Evolutionary conservation across 2,113 vertebrate species (phyloP).

Genomic region (Cricetomys ansorgei): DNA sequence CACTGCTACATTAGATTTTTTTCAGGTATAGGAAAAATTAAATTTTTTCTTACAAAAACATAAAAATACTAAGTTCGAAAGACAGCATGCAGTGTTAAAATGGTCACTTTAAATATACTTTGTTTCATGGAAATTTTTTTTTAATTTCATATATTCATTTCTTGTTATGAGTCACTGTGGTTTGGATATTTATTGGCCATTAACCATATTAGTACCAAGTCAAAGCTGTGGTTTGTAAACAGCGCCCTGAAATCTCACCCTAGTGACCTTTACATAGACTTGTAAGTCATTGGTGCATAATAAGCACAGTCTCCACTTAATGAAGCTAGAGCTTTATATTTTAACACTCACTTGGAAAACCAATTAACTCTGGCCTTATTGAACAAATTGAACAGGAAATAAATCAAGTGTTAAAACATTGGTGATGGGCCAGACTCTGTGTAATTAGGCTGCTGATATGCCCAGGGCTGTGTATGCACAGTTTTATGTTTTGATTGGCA

Average conservation of each 20-base stretch:
- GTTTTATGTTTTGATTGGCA: constrained; percentile 91
- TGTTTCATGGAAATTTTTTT: background rate
- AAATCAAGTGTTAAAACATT: constrained; percentile 97
- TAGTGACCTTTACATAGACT: constrained; percentile 86
- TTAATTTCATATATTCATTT: background rate
- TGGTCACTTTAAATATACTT: constrained; percentile 16
- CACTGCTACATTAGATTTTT: background rate
- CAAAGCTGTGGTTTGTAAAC: constrained; percentile 75
- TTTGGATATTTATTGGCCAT: constrained; percentile 70
- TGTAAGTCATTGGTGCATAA: constrained; percentile 85
- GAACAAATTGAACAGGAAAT: constrained; percentile 92
- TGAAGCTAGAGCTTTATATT: constrained; percentile 91
- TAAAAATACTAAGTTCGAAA: background rate
- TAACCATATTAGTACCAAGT: constrained; percentile 72
- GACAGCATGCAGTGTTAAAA: background rate
- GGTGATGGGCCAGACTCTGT: constrained; percentile 90
- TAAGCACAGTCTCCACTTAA: constrained; percentile 89
- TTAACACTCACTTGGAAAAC: constrained; percentile 95
- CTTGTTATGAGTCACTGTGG: constrained; percentile 32
- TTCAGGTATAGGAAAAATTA: constrained; percentile 32
- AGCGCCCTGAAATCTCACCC: constrained; percentile 77
- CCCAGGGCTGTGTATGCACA: constrained; percentile 88
- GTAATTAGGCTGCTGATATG: constrained; percentile 93
- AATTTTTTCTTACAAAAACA: constrained; percentile 61
- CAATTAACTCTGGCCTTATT: constrained; percentile 94